These are phyloP conservation scores for Saiga tatarica DNA, from an alignment of 2,113 vertebrate genomes.

Conservation along the genomic window DNA sequence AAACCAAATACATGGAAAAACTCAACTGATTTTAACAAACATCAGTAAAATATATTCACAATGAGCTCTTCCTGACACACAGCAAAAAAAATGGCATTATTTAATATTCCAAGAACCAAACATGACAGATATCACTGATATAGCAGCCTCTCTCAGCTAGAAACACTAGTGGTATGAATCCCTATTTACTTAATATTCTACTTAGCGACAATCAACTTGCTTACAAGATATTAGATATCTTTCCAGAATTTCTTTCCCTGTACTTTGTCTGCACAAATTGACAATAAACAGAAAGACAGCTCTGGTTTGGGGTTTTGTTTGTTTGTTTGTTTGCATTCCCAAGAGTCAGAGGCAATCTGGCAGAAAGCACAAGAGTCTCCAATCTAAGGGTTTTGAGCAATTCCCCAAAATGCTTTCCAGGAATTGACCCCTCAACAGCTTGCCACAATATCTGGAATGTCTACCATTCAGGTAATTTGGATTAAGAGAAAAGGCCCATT, in stretches of 20 bases:
- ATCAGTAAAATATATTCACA: conserved; percentile 30
- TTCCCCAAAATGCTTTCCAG: not conserved
- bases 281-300: not conserved
- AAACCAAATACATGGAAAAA: not conserved
- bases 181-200: not conserved
- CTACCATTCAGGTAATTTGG: not conserved
- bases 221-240: not conserved
- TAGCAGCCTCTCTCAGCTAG: not conserved
- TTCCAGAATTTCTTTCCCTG: not conserved
- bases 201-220: not conserved
- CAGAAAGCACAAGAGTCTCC: not conserved
- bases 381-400: not conserved
- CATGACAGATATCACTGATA: not conserved
- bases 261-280: not conserved
- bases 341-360: not conserved
- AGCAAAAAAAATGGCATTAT: not conserved
- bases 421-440: not conserved
- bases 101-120: not conserved
- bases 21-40: not conserved
- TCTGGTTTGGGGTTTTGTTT: not conserved
- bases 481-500: not conserved
- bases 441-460: not conserved
- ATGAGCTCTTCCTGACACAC: not conserved
- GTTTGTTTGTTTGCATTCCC: not conserved
- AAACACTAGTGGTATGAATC: not conserved